Evolutionary conservation across 2,113 vertebrate genomes (phyloP), one percentile per base, ranked within the genome.

Genomic region (Sorex fumeus): DNA sequence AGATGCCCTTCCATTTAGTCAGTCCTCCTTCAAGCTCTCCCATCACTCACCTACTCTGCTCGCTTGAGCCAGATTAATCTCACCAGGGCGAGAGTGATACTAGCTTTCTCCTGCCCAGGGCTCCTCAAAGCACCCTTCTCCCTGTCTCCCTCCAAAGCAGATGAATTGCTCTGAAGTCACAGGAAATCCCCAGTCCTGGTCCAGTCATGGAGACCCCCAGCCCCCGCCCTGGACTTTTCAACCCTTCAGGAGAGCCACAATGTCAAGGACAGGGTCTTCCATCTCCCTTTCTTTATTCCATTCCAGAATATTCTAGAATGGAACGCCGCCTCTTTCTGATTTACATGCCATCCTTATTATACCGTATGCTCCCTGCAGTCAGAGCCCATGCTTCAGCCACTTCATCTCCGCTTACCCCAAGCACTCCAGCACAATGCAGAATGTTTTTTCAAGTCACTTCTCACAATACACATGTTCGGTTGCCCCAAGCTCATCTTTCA

Each of bases 401-500:
- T 77, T 57, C 76, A 50, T 27, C 57, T 91, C 74, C 74, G 64
- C 76, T 43, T 66, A 64, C 16, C 34, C 53, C 45, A 62, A 67
- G 62, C 30, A 64, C 21, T 60, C 53, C 34, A 23, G 23, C 57
- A 92, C 15, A 74, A 34, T 1, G 47, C 25, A 77, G 45, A 84
- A 79, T 34, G 71, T 40, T 40, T 86, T 23, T 69, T 7, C 36
- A 69, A 78, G 64, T 60, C 15, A 94, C 77, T 79, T 72, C 40
- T 83, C 71, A 66, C 12, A 60, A 69, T 34, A 71, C 19, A n/a
- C 75, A 80, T 57, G 60, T 50, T 71, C 62, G 60, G 9, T 75
- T 74, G 45, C 78, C 50, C 88, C 83, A 84, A 84, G 53, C 67
- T 91, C 81, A 74, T 1, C 3, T 70, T 71, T 86, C 70, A 84